Evolutionary conservation across 2,888 invertebrate species (phyloP), one percentile per base, ranked within the genome.

Genomic region (Trissoscelio sp.): DNA sequence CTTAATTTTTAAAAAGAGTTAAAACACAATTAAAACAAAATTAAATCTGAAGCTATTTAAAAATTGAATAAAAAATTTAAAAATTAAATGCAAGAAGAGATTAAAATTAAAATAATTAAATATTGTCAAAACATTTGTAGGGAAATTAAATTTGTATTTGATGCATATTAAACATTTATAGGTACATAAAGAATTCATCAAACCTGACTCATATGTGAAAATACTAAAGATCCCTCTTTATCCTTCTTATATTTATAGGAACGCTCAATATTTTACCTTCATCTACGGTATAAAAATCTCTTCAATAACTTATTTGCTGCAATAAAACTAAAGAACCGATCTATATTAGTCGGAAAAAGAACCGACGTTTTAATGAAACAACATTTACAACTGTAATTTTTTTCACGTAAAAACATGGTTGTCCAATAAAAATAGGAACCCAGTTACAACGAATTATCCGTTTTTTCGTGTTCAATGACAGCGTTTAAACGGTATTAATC

Each of bases 371-470:
- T 72, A 72, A 62, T 72, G 62, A 72, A 53, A 28, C 37, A 16
- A 24, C 53, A 72, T 72, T 72, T 72, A 72, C 53, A 72, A 53
- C 72, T 22, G 31, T 72, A 62, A 72, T 72, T 62, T 72, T 72
- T 51, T 37, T 22, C 51, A 9, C 28, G 31, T 62, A 62, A 48
- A 60, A 69, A 34, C 24, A 34, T 22, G 44, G 39, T 31, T 34
- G 20, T 2, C 14, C 46, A 28, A 46, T 57, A 58, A 58, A 70
- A 58, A 58, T 58, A 28, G 57, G 28, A 70, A 28, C 48, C 70
- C 58, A 70, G 48, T 70, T 70, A 51, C 7, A 39, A 22, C 22
- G 42, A 60, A 62, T 53, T 53, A 20, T 44, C 55, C 34, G 31
- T 57, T 74, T 74, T 66, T 12, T 16, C n/a, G 3, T 46, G 31